Evolutionary conservation across 2,797 vertebrate genomes (phyloP), one percentile per base, ranked within the genome.

Genomic region (Anabas testudineus): DNA sequence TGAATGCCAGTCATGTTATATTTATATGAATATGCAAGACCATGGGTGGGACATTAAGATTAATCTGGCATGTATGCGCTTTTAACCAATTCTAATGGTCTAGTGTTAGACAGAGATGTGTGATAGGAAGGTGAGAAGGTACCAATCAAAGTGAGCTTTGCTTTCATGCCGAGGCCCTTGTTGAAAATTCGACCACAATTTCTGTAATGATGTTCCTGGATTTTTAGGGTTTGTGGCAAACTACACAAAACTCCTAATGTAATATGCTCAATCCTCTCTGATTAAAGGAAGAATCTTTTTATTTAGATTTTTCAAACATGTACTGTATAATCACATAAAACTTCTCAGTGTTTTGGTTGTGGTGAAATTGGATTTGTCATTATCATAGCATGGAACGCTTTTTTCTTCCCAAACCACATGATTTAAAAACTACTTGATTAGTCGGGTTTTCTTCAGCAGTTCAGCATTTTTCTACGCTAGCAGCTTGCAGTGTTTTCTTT

Each of bases 1-100:
- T 89, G 86, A 87, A 89, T 87, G 74, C 87, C 91, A 92, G 92
- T 86, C 88, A 90, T 87, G 83, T 90, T 92, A 92, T 93, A 93
- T 94, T 94, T 90, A 88, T 93, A 92, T 93, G 89, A 93, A 92
- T 93, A 92, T 92, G 89, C 91, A 92, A 78, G 87, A 88, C 82
- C 82, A 90, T 69, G 88, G 87, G 85, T 85, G 85, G 92, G 90
- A 90, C 92, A 90, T 87, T 88, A 91, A 92, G 92, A 94, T 93
- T 71, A 91, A 94, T 94, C 85, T 90, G 77, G 48, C 73, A 62
- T 62, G 79, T 73, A 65, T 80, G 85, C 36, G 49, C 85, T 88
- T 87, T 89, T 84, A 90, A 92, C 83, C 84, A 73, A 71, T 83
- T 78, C 78, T 79, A 80, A 88, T 83, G 84, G 80, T 71, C 76